Evolutionary conservation across 2,113 vertebrate species (phyloP).

Genomic region (Phrynosoma blainvillii): DNA sequence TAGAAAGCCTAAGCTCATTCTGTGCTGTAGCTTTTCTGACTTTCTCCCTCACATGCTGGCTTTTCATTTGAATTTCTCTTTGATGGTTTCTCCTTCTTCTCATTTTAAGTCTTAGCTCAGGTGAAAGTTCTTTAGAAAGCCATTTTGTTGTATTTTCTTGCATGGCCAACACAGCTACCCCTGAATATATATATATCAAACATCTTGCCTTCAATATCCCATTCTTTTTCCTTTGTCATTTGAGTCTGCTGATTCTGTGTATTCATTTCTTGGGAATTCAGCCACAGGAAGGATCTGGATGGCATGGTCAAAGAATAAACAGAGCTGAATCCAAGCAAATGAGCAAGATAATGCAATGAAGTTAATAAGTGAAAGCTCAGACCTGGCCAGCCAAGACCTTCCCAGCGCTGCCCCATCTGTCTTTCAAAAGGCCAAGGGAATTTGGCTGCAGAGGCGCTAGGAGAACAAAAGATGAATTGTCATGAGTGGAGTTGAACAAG

Average conservation of each 20-base stretch:
- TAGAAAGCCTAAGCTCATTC: no score
- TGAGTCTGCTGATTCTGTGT: neutral
- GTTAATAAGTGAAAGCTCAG: neutral
- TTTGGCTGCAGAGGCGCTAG: neutral
- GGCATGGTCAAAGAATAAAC: neutral
- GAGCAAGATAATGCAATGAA: neutral
- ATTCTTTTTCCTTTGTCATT: neutral
- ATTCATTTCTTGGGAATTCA: neutral
- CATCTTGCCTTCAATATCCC: neutral
- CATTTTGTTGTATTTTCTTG: no score
- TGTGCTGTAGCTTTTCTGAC: no score
- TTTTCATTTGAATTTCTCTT: no score
- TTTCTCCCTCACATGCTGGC: no score
- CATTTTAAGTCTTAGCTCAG: no score
- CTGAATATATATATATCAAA: neutral
- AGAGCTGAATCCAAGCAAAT: neutral
- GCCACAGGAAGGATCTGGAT: neutral
- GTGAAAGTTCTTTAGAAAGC: no score
- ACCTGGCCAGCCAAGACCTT: neutral
- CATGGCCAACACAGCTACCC: no score
- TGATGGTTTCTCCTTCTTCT: no score
- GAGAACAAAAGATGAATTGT: slow-evolving; percentile 33
- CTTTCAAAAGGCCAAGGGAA: slow-evolving; percentile 10
- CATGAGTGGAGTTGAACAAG: neutral
- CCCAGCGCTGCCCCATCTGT: slow-evolving; percentile 16